phyloP scores from a whole-genome alignment of 2,888 invertebrate species.

The Leptothorax acervorum region DNA sequence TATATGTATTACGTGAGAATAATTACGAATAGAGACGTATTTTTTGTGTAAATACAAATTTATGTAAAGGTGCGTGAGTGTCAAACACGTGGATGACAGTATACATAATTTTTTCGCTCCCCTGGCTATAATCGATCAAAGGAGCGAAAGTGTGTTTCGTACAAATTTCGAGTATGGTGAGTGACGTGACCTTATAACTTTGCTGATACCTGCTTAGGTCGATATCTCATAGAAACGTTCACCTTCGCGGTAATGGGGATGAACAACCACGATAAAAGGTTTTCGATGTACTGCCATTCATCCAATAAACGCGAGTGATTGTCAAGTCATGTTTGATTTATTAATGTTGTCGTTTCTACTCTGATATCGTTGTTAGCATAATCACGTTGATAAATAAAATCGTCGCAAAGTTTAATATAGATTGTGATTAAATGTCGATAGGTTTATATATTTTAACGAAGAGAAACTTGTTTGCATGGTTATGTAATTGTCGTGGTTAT shows the following conservation, averaged over 20 bases:
- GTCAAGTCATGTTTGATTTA: conserved; percentile 31
- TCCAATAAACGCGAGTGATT: conserved; percentile 29
- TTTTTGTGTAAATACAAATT: neutral
- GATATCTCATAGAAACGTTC: conserved; percentile 23
- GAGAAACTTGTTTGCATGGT: neutral
- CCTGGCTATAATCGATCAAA: conserved; percentile 6
- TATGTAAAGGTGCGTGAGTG: conserved; percentile 5
- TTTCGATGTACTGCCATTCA: conserved; percentile 46
- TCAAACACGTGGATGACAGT: conserved; percentile 6
- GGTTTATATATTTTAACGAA: neutral
- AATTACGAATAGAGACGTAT: neutral
- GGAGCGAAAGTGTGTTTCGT: neutral
- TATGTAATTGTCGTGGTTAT: neutral
- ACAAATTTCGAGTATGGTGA: conserved; percentile 14
- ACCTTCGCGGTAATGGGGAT: conserved; percentile 31
- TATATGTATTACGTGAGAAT: neutral
- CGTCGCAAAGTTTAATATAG: neutral
- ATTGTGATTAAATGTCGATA: conserved; percentile 4
- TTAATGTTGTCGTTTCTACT: conserved; percentile 7
- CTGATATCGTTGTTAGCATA: neutral
- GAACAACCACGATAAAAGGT: conserved; percentile 42
- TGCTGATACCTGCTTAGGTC: conserved; percentile 8
- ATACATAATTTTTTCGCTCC: neutral
- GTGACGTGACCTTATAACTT: conserved; percentile 36
- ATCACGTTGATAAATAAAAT: neutral